Evolutionary conservation across 1,140 invertebrate species (phyloP), one percentile per base, ranked within the genome.

Genomic region (Protaetia brevitarsis): DNA sequence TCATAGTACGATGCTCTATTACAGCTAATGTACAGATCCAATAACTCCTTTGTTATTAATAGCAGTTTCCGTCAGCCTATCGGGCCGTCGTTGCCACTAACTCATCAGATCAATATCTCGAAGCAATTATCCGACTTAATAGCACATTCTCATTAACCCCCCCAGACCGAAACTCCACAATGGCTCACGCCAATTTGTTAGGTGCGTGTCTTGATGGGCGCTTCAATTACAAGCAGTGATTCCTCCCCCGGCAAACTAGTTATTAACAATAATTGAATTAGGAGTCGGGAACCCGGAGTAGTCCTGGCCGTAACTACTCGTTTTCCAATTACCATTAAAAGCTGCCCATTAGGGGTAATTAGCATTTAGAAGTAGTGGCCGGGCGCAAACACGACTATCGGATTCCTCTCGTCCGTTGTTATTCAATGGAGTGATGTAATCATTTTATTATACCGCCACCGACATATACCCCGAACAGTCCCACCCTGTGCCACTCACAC

Each of bases 351-450:
- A 72, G 63, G 58, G 66, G 65, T 69, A 69, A 73, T 73, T 73
- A 73, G 68, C 64, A 68, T 65, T 57, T 63, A n/a, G 62, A 29
- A n/a, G 59, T n/a, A 65, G 45, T 57, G n/a, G 23, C 13, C 16
- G 45, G 63, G 31, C 69, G 71, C 69, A 71, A 72, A 72, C 70
- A 73, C n/a, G n/a, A n/a, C 65, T 67, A 65, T 63, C 66, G 69
- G 67, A 72, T 72, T 72, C 63, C 71, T 66, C 70, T 19, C 6
- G 41, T n/a, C 29, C 13, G 29, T 69, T 65, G 72, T 68, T 73
- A 71, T 74, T 74, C 71, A 74, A 74, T 74, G 73, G 72, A 73
- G 73, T 74, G 73, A 70, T 74, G 63, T 74, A 74, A 74, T 73
- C 73, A 74, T 73, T 74, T 74, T 74, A 74, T 74, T 71, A 74